Percentiles rank a stretch among this genome's conserved stretches.
Conservation (phyloP, 2,797 vertebrate genomes). For the Brachymystax lenok region DNA sequence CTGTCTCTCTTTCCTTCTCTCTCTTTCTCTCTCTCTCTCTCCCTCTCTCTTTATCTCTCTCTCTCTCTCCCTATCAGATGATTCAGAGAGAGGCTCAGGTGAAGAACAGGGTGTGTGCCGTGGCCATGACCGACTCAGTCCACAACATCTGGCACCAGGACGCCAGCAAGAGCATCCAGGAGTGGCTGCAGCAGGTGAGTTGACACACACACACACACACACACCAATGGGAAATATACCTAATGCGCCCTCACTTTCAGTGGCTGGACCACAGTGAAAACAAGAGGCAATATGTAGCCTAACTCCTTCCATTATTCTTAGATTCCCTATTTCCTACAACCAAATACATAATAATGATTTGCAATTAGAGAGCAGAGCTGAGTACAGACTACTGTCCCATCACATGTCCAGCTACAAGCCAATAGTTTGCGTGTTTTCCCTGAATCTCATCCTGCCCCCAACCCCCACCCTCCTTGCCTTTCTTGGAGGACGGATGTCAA, state of each 20-base stretch:
- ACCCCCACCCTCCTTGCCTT: conserved; percentile 24
- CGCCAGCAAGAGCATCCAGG: conserved; percentile 88
- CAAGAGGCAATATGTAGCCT: background rate
- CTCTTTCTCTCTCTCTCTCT: background rate
- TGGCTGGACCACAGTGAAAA: conserved; percentile 16
- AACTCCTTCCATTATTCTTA: background rate
- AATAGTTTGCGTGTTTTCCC: conserved; percentile 45
- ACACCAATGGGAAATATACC: conserved; percentile 6
- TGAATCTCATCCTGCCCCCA: no score
- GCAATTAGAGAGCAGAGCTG: background rate
- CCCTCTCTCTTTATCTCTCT: background rate
- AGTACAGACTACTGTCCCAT: no score
- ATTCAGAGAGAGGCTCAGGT: conserved; percentile 92
- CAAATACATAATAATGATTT: background rate
- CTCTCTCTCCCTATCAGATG: conserved; percentile 79
- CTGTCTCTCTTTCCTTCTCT: background rate
- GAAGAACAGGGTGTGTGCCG: conserved; percentile 89
- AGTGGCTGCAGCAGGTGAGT: conserved; percentile 96
- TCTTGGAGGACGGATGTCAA: conserved; percentile 63
- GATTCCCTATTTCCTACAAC: background rate
- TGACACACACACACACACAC: conserved; percentile 6
- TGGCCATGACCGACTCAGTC: conserved; percentile 95
- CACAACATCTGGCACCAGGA: conserved; percentile 98
- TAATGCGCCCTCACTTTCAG: conserved; percentile 12
- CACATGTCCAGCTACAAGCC: conserved; percentile 26